These are phyloP conservation scores for Drosophila kuntzei DNA, from an alignment of 2,888 invertebrate species.

Conservation along the genomic window DNA sequence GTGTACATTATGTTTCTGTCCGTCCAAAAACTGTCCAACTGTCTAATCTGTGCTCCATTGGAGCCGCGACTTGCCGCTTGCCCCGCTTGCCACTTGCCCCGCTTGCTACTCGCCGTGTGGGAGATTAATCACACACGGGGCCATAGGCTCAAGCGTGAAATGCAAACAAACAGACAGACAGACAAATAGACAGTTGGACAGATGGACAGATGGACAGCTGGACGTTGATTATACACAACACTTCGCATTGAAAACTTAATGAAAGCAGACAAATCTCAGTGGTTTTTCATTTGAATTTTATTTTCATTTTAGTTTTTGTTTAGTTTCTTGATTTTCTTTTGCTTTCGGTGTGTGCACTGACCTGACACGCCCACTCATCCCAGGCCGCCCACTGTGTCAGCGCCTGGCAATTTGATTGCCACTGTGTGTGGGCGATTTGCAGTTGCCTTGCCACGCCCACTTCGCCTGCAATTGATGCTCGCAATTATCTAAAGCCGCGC, in stretches of 20 bases:
- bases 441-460: constrained; percentile 20
- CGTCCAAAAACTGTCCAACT: constrained; percentile 12
- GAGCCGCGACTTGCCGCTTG: constrained; percentile 7
- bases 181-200: constrained; percentile 4
- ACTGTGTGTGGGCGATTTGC: constrained; percentile 64
- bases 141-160: constrained; percentile 72
- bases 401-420: constrained; percentile 75
- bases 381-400: constrained; percentile 56
- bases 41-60: constrained; percentile 23
- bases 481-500: constrained; percentile 77
- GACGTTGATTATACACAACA: constrained; percentile 73
- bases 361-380: constrained; percentile 49
- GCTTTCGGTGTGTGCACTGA: constrained; percentile 47
- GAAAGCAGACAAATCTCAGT: constrained; percentile 67
- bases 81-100: not conserved
- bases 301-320: constrained; percentile 28
- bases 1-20: constrained; percentile 32
- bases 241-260: constrained; percentile 70
- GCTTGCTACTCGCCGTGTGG: constrained; percentile 48
- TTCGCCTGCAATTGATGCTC: constrained; percentile 70
- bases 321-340: constrained; percentile 23
- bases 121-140: constrained; percentile 74
- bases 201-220: constrained; percentile 27
- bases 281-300: constrained; percentile 45
- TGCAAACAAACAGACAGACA: constrained; percentile 68